A percentile compares a stretch with the other conserved stretches of the same genome.
Conservation (phyloP, 2,888 invertebrate genomes). For the Rhopalosiphum nymphaeae region DNA sequence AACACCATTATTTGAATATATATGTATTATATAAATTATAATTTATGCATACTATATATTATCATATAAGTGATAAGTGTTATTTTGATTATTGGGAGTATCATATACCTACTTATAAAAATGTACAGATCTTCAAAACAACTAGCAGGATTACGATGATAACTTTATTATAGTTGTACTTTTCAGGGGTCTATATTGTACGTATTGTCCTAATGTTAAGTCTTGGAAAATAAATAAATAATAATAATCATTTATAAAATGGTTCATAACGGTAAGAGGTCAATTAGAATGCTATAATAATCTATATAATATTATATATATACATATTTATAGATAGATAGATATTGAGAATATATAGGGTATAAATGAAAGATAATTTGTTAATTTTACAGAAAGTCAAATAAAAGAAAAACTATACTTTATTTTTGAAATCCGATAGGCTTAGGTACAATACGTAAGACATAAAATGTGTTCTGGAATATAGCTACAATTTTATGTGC, state of each 20-base stretch:
- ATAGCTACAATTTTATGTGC: not conserved
- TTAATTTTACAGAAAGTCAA: not conserved
- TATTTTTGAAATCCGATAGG: not conserved
- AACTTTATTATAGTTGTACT: not conserved
- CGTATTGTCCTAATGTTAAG: not conserved
- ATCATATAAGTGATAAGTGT: too few species aligned
- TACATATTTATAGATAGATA: not conserved
- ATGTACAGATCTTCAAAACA: too few species aligned
- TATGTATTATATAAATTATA: not conserved
- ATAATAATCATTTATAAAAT: not conserved
- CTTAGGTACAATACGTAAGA: not conserved
- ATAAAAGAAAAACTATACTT: not conserved
- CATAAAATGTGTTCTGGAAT: not conserved
- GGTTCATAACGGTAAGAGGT: not conserved
- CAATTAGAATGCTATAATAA: not conserved
- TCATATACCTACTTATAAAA: too few species aligned
- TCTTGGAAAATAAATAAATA: not conserved
- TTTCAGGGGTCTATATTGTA: not conserved
- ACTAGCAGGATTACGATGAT: not conserved
- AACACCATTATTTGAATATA: not conserved
- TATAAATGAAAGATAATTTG: not conserved
- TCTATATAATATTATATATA: not conserved
- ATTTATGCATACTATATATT: not conserved
- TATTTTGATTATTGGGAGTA: too few species aligned
- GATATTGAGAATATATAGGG: not conserved